These are phyloP conservation scores for Oreochromis niloticus DNA, from an alignment of 2,113 vertebrate genomes.

Conservation along the genomic window DNA sequence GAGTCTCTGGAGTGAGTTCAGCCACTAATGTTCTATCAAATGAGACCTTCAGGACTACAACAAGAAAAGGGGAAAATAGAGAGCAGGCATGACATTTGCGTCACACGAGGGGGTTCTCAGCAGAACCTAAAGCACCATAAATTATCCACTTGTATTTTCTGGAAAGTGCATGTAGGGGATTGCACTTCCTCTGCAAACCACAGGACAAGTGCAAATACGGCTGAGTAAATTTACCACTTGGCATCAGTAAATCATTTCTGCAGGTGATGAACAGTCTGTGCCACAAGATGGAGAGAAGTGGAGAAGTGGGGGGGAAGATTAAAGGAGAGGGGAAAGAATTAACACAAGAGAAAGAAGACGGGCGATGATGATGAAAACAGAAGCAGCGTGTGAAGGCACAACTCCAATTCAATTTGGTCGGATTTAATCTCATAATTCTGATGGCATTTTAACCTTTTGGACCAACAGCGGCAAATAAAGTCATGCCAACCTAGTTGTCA, in stretches of 20 bases:
- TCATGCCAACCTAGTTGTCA: background rate
- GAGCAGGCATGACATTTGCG: constrained; percentile 2
- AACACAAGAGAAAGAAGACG: background rate
- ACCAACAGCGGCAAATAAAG: background rate
- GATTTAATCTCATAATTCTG: constrained; percentile 15
- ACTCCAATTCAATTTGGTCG: constrained; percentile 44
- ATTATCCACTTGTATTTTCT: constrained; percentile 28
- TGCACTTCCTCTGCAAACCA: constrained; percentile 2
- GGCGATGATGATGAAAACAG: constrained; percentile 7
- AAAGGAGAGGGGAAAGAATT: background rate
- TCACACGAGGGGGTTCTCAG: background rate
- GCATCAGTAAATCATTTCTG: background rate
- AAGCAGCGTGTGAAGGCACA: background rate
- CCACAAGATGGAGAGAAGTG: background rate
- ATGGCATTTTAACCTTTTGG: background rate
- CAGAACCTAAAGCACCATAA: background rate
- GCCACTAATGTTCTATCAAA: constrained; percentile 41
- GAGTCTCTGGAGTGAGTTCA: background rate
- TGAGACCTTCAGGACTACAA: constrained; percentile 14
- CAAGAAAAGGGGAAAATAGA: background rate
- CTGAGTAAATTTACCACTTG: background rate
- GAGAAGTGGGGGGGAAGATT: background rate
- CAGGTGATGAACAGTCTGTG: background rate
- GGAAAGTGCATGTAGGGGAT: background rate
- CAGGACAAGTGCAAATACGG: background rate